Evolutionary conservation across 1,140 invertebrate species (phyloP).

Genomic region (Teleogryllus occipitalis): DNA sequence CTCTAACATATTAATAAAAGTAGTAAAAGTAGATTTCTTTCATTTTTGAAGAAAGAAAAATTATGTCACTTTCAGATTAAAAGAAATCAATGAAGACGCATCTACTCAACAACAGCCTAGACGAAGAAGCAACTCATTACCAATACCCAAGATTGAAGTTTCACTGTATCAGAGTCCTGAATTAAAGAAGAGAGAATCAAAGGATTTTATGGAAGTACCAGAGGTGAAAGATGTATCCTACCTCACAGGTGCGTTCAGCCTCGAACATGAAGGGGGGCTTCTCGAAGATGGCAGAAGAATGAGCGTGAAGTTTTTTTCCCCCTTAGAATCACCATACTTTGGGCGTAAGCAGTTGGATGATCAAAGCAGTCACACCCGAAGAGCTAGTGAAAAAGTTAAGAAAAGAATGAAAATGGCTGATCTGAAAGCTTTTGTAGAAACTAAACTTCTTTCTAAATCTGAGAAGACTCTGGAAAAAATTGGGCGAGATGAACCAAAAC

Average conservation of each 20-base stretch:
- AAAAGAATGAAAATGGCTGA: constrained; percentile 84
- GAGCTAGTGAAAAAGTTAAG: constrained; percentile 71
- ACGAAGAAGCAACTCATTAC: constrained; percentile 81
- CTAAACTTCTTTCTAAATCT: constrained; percentile 81
- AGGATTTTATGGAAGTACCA: constrained; percentile 67
- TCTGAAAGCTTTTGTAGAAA: constrained; percentile 81
- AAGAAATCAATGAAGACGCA: constrained; percentile 71
- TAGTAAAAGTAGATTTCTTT: background rate
- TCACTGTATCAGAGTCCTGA: constrained; percentile 72
- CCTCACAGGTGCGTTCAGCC: constrained; percentile 35
- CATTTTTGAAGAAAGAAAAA: background rate
- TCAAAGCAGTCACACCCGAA: constrained; percentile 50
- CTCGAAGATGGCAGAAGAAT: background rate
- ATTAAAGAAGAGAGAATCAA: constrained; percentile 53
- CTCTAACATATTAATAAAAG: background rate
- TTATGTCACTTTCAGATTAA: constrained; percentile 46
- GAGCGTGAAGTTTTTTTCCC: background rate
- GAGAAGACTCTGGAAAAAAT: constrained; percentile 86
- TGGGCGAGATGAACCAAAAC: constrained; percentile 57
- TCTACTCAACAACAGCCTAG: constrained; percentile 63
- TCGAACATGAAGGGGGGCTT: constrained; percentile 13
- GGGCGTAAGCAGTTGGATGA: constrained; percentile 42
- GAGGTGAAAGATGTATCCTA: constrained; percentile 54
- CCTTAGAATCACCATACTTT: constrained; percentile 37
- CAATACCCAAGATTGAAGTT: constrained; percentile 86